These are phyloP conservation scores for Aurelia coerulea DNA, from an alignment of 30 jellyfish, hydroid and myxozoan genomes.

Conservation along the genomic window DNA sequence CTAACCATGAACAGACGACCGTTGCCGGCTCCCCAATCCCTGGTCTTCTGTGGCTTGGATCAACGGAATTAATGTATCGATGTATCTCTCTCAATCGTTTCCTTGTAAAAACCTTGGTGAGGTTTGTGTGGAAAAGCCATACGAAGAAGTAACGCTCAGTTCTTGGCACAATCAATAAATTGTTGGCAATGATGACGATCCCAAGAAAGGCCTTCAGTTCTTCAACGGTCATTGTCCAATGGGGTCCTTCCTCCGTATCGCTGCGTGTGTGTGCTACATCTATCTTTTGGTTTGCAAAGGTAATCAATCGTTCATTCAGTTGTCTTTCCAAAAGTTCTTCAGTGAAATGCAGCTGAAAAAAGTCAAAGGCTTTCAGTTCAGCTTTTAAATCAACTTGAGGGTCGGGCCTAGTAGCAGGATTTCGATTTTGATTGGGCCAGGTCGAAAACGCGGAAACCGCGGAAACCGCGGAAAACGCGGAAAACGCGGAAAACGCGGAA, in stretches of 20 bases:
- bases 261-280: no score
- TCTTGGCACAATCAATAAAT: neutral
- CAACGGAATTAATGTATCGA: neutral
- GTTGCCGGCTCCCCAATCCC: neutral
- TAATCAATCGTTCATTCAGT: neutral
- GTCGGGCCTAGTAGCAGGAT: neutral
- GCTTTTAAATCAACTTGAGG: neutral
- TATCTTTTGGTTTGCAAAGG: neutral
- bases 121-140: neutral
- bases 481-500: no score
- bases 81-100: neutral
- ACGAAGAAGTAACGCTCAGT: neutral
- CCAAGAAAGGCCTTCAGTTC: neutral
- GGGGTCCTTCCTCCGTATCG: neutral
- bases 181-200: neutral
- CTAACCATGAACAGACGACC: neutral
- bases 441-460: no score
- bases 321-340: neutral
- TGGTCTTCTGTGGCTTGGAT: neutral
- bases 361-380: neutral
- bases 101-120: neutral
- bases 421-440: neutral
- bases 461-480: no score
- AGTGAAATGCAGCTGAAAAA: neutral
- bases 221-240: neutral